Conservation (phyloP, 2,113 vertebrate species). For the Thymallus thymallus region DNA sequence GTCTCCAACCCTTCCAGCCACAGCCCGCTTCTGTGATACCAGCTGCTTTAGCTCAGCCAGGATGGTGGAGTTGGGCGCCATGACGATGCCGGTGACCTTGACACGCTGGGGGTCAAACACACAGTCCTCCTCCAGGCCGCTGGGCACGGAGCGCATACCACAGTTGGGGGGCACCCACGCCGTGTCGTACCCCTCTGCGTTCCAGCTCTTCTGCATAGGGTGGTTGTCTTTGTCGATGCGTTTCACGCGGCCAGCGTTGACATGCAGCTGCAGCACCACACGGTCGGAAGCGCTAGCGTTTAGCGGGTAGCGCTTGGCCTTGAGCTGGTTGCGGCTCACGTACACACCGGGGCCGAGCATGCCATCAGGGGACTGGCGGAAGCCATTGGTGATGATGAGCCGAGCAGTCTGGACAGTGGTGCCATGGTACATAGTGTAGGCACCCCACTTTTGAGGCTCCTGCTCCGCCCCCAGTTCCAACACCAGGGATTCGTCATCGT, state of each 20-base stretch:
- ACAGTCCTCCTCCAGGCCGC: constrained; percentile 69
- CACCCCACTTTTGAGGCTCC: too few relatives aligned
- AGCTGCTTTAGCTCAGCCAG: constrained; percentile 47
- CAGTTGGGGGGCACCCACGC: constrained; percentile 70
- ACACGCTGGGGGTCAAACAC: constrained; percentile 68
- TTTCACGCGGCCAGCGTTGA: constrained; percentile 62
- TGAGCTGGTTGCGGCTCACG: constrained; percentile 63
- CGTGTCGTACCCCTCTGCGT: constrained; percentile 54
- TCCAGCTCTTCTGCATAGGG: constrained; percentile 56
- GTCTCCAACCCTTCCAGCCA: not conserved
- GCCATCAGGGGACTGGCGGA: constrained; percentile 58
- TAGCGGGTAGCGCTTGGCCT: constrained; percentile 61
- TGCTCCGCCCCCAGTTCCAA: not conserved
- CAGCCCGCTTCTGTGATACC: constrained; percentile 20
- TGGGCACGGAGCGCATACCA: constrained; percentile 58
- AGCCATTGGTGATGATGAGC: constrained; percentile 61
- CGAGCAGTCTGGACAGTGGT: constrained; percentile 39
- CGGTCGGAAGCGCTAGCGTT: not conserved
- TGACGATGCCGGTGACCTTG: constrained; percentile 47
- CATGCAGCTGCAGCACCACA: constrained; percentile 56
- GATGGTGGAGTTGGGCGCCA: constrained; percentile 38
- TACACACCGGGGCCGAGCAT: constrained; percentile 73
- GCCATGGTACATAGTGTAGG: constrained; percentile 42
- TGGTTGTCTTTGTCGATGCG: constrained; percentile 58
- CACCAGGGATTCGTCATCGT: constrained; percentile 3